Conservation (phyloP, 2,888 invertebrate species). For the Dolichopus griseipennis region DNA sequence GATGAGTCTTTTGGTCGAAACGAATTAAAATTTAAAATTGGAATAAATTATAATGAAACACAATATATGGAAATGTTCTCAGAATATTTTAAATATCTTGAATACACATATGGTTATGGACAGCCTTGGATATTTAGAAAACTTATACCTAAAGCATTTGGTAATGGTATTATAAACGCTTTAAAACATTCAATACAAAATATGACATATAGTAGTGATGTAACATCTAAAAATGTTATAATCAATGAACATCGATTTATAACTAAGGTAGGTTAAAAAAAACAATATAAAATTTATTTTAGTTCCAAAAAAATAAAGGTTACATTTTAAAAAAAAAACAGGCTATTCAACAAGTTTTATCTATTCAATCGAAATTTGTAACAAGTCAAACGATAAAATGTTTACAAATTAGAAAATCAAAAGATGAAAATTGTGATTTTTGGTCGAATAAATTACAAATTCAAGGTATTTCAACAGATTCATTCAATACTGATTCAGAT, state of each 20-base stretch:
- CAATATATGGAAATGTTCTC: not conserved
- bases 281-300: no score
- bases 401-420: not conserved
- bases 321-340: no score
- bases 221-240: not conserved
- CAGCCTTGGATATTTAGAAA: not conserved
- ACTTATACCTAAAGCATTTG: not conserved
- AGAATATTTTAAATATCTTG: not conserved
- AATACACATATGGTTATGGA: not conserved
- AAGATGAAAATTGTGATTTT: not conserved
- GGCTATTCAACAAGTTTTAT: not conserved
- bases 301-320: no score
- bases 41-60: not conserved
- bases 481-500: not conserved
- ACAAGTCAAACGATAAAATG: conserved; percentile 7
- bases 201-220: not conserved
- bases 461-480: not conserved
- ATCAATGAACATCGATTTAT: not conserved
- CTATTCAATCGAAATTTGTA: not conserved
- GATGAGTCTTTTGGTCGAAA: not conserved
- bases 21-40: not conserved
- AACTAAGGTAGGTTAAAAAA: not conserved
- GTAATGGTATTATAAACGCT: not conserved
- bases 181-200: not conserved
- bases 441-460: not conserved